phyloP scores from a whole-genome alignment of 2,113 vertebrate species.

The Melanerpes formicivorus region DNA sequence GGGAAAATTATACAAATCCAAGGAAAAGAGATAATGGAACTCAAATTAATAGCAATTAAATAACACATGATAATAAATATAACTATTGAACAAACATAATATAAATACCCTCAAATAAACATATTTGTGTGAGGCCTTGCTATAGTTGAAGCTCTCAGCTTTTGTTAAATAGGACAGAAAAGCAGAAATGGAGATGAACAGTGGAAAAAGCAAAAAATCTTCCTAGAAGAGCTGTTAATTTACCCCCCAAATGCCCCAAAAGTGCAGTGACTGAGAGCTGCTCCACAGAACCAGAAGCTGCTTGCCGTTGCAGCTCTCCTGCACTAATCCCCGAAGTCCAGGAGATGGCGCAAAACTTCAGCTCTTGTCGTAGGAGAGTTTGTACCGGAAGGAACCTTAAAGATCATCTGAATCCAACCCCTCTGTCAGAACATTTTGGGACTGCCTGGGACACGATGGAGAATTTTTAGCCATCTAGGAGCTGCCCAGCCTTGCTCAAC shows the following conservation, averaged over 20 bases:
- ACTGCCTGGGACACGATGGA: fast-evolving
- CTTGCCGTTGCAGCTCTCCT: neutral
- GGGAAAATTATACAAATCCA: neutral
- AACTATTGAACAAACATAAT: neutral
- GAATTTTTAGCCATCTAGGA: neutral
- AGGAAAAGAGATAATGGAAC: neutral
- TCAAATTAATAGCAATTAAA: neutral
- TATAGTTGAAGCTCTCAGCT: neutral
- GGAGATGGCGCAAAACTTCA: slow-evolving; percentile 48
- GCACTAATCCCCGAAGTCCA: neutral
- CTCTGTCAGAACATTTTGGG: fast-evolving
- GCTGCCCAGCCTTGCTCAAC: fast-evolving
- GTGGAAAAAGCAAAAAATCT: neutral
- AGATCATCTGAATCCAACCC: too few species aligned
- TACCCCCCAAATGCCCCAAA: neutral
- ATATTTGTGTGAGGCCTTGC: neutral
- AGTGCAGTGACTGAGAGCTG: fast-evolving
- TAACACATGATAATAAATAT: neutral
- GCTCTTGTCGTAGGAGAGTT: neutral
- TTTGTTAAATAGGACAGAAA: neutral
- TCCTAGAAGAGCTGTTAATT: neutral
- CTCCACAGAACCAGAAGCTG: neutral
- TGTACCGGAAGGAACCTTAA: too few species aligned
- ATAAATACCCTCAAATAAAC: neutral
- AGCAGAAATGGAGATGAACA: neutral